These are phyloP conservation scores for Tillus elongatus DNA, from an alignment of 2,888 invertebrate species.

Conservation along the genomic window DNA sequence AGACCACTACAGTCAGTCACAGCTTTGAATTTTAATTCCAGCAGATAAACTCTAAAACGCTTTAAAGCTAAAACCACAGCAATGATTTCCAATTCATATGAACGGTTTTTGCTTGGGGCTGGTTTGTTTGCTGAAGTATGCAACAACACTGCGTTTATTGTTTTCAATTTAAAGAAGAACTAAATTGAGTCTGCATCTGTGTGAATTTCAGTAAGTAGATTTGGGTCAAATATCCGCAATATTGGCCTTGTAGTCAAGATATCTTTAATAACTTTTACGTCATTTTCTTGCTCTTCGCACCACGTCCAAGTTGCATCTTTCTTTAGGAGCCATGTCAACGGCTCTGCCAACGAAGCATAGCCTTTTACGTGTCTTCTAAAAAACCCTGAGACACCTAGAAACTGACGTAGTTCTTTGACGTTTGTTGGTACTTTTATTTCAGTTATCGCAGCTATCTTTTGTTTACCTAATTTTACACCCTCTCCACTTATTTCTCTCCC, in stretches of 20 bases:
- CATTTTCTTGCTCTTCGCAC: constrained; percentile 12
- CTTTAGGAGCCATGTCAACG: neutral
- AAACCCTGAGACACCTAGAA: neutral
- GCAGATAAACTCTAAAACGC: neutral
- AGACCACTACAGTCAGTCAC: neutral
- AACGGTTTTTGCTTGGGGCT: constrained; percentile 14
- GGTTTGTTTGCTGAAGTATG: neutral
- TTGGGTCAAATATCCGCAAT: neutral
- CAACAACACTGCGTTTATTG: neutral
- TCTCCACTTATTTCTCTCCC: constrained; percentile 14
- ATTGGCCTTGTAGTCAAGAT: neutral
- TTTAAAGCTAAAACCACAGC: neutral
- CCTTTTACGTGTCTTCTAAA: constrained; percentile 8
- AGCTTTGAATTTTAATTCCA: constrained; percentile 3
- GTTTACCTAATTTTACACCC: neutral
- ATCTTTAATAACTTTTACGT: too few relatives aligned
- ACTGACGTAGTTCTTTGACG: neutral
- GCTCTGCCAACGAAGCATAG: constrained; percentile 12
- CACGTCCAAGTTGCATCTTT: constrained; percentile 5
- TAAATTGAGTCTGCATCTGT: neutral
- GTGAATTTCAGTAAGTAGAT: constrained; percentile 9
- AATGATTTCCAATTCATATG: constrained; percentile 1
- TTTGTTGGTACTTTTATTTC: neutral
- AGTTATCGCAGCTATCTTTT: constrained; percentile 15
- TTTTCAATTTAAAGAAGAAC: constrained; percentile 13